Evolutionary conservation across 2,888 invertebrate genomes (phyloP).

Genomic region (Thysanoteuthis rhombus): DNA sequence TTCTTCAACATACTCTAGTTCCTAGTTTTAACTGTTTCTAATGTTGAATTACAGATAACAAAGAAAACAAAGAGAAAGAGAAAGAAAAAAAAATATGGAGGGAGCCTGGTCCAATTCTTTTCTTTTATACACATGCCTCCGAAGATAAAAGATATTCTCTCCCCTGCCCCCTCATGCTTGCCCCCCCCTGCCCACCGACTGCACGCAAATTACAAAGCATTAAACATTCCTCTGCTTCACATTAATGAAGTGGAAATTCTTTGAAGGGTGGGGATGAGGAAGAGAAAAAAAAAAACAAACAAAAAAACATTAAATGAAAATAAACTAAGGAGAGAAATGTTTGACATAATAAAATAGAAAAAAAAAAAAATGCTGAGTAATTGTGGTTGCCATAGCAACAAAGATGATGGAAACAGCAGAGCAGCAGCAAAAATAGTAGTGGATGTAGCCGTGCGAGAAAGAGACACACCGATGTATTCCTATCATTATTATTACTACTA

Average conservation of each 20-base stretch:
- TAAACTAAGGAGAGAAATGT: neutral
- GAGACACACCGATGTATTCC: too few relatives aligned
- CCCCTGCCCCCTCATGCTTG: neutral
- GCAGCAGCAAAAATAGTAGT: neutral
- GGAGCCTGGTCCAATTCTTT: too few relatives aligned
- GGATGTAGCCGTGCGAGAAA: neutral
- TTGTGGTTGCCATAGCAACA: neutral
- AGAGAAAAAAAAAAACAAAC: too few relatives aligned
- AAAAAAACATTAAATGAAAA: too few relatives aligned
- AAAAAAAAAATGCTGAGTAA: neutral
- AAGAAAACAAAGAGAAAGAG: too few relatives aligned
- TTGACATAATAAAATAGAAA: neutral
- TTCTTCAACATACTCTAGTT: too few relatives aligned
- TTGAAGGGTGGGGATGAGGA: neutral
- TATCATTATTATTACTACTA: too few relatives aligned
- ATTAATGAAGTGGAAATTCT: neutral
- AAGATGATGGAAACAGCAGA: neutral
- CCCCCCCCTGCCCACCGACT: neutral
- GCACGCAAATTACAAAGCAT: neutral
- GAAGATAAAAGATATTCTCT: too few relatives aligned
- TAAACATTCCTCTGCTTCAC: neutral
- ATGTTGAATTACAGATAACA: too few relatives aligned
- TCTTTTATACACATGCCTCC: too few relatives aligned
- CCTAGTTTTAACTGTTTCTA: too few relatives aligned
- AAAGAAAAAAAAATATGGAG: too few relatives aligned